Conservation (phyloP, 1,140 invertebrate species). For the Drosophila paulistorum region DNA sequence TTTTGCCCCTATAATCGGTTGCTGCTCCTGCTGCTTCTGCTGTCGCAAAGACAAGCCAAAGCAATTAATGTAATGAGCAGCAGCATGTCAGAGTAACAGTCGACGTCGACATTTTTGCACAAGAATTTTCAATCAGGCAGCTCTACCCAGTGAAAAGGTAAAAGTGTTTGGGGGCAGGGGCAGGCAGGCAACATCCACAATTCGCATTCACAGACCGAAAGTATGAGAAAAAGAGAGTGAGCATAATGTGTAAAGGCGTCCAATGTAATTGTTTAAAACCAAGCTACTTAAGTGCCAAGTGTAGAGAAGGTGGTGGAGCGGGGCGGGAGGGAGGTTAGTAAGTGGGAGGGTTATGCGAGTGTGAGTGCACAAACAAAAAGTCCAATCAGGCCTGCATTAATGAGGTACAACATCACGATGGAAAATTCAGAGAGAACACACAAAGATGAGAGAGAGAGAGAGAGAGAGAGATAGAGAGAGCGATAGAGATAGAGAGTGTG, state of each 20-base stretch:
- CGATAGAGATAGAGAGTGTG: not conserved
- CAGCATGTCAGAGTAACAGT: conserved; percentile 71
- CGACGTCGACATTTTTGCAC: conserved; percentile 80
- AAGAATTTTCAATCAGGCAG: conserved; percentile 76
- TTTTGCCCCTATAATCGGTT: conserved; percentile 10
- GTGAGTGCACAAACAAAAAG: conserved; percentile 66
- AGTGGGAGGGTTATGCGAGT: conserved; percentile 1
- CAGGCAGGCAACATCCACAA: conserved; percentile 6
- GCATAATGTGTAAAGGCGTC: conserved; percentile 75
- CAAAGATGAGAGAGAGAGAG: not conserved
- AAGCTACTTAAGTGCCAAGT: conserved; percentile 73
- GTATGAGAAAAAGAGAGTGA: conserved; percentile 20
- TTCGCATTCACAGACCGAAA: conserved; percentile 5
- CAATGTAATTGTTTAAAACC: conserved; percentile 77
- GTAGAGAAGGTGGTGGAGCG: conserved; percentile 4
- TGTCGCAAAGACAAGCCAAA: conserved; percentile 81
- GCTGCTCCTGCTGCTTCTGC: not conserved
- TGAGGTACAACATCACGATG: conserved; percentile 41
- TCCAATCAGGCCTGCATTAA: conserved; percentile 78
- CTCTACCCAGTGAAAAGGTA: conserved; percentile 12
- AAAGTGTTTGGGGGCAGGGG: too few species aligned
- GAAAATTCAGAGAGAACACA: not conserved
- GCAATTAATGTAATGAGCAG: conserved; percentile 81
- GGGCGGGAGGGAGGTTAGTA: not conserved
- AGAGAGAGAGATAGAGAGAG: not conserved